Evolutionary conservation across 2,113 vertebrate genomes (phyloP).

Genomic region (Stegostoma tigrinum): DNA sequence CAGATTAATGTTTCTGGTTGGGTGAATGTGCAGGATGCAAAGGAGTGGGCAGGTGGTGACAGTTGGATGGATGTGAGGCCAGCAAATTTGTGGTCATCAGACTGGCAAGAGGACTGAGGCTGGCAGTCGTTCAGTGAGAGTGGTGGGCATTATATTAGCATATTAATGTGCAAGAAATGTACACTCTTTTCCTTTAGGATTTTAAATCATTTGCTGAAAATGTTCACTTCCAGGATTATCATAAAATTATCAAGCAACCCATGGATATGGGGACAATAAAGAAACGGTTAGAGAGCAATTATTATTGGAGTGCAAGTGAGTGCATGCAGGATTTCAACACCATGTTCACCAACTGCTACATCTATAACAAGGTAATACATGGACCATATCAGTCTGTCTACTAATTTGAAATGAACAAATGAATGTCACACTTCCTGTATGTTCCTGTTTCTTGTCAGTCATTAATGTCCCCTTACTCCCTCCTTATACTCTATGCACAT

Average conservation of each 20-base stretch:
- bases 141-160: no score
- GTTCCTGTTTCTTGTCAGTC: not conserved
- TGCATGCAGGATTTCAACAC: conserved; percentile 98
- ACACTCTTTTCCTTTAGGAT: not conserved
- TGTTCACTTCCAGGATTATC: conserved; percentile 75
- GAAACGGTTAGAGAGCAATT: conserved; percentile 85
- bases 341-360: conserved; percentile 99
- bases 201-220: not conserved
- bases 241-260: conserved; percentile 87
- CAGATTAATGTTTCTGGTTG: not conserved
- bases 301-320: conserved; percentile 88
- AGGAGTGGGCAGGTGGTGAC: not conserved
- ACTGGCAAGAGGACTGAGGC: no score
- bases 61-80: no score
- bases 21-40: not conserved
- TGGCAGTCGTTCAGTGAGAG: no score
- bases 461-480: not conserved
- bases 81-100: no score
- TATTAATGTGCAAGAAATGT: not conserved
- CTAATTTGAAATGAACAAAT: no score
- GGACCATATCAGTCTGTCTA: not conserved
- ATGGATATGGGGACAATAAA: conserved; percentile 99
- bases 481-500: not conserved
- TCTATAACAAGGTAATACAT: conserved; percentile 87
- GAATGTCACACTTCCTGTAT: no score